phyloP scores from a whole-genome alignment of 2,113 vertebrate genomes.

The Etheostoma spectabile region DNA sequence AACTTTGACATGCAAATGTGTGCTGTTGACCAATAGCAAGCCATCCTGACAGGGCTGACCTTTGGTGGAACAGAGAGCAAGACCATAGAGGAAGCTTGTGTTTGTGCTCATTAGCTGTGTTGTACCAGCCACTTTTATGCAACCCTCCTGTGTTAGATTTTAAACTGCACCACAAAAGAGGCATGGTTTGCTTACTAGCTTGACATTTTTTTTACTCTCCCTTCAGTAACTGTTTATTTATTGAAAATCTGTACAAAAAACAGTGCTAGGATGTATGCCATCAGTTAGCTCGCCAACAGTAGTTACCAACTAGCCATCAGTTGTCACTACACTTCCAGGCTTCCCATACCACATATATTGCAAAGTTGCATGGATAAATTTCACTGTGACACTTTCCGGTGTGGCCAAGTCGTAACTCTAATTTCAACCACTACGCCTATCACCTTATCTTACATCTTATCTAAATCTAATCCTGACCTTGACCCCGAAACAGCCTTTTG shows the following conservation, averaged over 20 bases:
- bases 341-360: not conserved
- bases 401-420: not conserved
- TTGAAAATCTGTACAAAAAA: not conserved
- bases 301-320: not conserved
- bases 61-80: not conserved
- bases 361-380: not conserved
- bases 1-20: not conserved
- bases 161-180: not conserved
- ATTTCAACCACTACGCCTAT: not conserved
- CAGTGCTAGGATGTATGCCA: not conserved
- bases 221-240: not conserved
- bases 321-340: not conserved
- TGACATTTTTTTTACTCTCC: not conserved
- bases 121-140: not conserved
- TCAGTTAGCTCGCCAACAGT: not conserved
- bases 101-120: not conserved
- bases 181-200: not conserved
- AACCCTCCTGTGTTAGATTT: not conserved
- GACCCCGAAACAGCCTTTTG: not conserved
- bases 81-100: not conserved
- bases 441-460: not conserved
- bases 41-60: not conserved
- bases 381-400: not conserved
- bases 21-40: not conserved
- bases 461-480: not conserved